These are phyloP conservation scores for Pedetes capensis DNA, from an alignment of 2,113 vertebrate species.

Conservation along the genomic window DNA sequence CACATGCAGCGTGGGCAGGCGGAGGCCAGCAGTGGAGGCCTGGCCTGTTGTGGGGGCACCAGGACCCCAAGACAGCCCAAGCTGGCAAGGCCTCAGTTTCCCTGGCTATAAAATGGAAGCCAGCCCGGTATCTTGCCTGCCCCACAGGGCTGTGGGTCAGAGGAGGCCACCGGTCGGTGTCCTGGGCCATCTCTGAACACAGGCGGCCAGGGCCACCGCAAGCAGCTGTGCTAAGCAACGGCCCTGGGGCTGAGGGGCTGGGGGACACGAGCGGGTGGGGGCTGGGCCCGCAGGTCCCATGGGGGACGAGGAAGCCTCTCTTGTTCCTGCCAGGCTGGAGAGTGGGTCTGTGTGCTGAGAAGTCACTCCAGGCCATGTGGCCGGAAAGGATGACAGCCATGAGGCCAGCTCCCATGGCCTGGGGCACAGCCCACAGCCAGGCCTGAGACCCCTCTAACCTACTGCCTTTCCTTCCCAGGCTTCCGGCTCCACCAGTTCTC, in stretches of 20 bases:
- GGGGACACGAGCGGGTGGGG: neutral
- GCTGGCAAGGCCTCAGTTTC: neutral
- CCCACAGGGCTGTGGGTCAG: neutral
- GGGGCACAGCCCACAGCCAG: neutral
- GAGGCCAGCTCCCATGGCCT: neutral
- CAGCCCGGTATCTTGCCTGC: rapidly evolving
- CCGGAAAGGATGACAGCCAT: neutral
- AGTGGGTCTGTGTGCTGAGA: neutral
- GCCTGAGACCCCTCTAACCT: neutral
- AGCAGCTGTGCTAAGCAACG: no score
- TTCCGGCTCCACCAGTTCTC: neutral
- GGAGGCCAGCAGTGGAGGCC: neutral
- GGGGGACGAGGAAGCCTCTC: neutral
- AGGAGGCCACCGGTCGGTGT: neutral
- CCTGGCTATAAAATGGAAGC: neutral
- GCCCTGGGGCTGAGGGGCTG: neutral
- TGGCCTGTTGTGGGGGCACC: neutral
- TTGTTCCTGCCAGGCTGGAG: neutral
- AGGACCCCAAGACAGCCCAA: rapidly evolving
- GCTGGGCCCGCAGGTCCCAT: no score
- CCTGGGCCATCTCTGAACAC: neutral
- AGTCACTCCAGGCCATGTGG: neutral
- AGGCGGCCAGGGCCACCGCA: no score
- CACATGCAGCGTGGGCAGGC: rapidly evolving
- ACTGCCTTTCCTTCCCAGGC: neutral